Base-by-base conservation (phyloP, 2,888 invertebrate genomes). In the Oscheius sp. region DNA sequence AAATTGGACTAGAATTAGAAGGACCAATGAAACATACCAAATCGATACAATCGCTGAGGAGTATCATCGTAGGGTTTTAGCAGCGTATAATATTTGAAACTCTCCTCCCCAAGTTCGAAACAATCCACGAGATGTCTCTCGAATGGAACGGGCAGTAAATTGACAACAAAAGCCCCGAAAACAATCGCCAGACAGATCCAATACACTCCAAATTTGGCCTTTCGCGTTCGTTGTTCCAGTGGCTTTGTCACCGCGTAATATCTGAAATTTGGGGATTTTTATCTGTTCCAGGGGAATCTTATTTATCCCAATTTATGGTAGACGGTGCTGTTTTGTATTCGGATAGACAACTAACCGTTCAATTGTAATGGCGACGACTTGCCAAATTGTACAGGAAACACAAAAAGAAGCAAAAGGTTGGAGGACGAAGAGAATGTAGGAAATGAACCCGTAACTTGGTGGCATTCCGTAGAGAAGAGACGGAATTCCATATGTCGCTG, bases 321-420 rank as follows among this genome's bases (percentile, higher is more conserved):
- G n/a, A n/a, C n/a, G n/a, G n/a, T n/a, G n/a, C n/a, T n/a, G n/a
- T n/a, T n/a, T n/a, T n/a, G 35, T 6, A 35, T 35, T 6, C 3
- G 35, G 35, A 35, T 6, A 35, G 9, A 35, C 3, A 35, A 35
- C 23, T 5, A 69, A 86, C 86, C 87, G 74, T 75, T 87, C 87
- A 13, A 88, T 61, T 1, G 87, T 85, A 18, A 87, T 88, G 18
- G 86, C 85, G n/a, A 86, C 78, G 2, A 87, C 85, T 72, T 87
- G 87, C 87, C 87, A 87, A 55, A 87, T 88, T 2, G 86, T 86
- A 35, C 86, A 87, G 9, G 84, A 84, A 12, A 87, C 86, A 73
- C 87, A 88, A 61, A 86, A 84, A 12, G 81, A 82, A n/a, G 87
- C 87, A 61, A 87, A 83, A 6, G 87, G 87, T 72, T 87, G 87